Base-by-base conservation (phyloP, 2,113 vertebrate species). In the Ictalurus punctatus region DNA sequence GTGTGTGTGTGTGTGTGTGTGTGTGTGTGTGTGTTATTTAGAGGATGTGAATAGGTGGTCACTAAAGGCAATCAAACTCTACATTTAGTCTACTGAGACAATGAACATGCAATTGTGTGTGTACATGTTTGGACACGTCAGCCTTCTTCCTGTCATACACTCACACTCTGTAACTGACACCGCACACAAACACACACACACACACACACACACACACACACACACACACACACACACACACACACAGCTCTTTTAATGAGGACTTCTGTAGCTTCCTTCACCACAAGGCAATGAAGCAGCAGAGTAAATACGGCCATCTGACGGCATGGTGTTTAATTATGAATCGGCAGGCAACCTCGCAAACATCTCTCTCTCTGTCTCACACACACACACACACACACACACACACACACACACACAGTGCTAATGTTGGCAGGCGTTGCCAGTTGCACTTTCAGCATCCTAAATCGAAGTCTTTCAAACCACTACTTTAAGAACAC, bases 281-380 rank as follows among this genome's bases (percentile, higher is more conserved):
- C 83, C 91, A 90, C 91, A 86, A 79, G 74, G 23, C 88, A 87
- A 80, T 90, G 76, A 83, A 87, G 87, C 59, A 56, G 56, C 74
- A 86, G 34, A 67, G 87, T 89, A 92, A 92, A 91, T 84, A 91
- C 13, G 59, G 67, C 82, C 87, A 79, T 88, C 85, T 89, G 85
- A 73, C 84, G n/a, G 85, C 69, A 82, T 89, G 83, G 73, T 87
- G 69, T 86, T 91, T 85, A 90, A 90, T 91, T 89, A 87, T 87
- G 85, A 88, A 89, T 90, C 40, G 8, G 79, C 84, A 84, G 84
- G 74, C 61, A 48, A 27, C 44, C 0, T 19, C 78, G 86, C 71
- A 86, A 82, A 54, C 89, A 81, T 69, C 63, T 37, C 34, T 10
- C 25, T 25, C 61, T 25, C 61, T 25, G 23, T 25, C 61, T 25